Evolutionary conservation across 2,888 invertebrate genomes (phyloP).

Genomic region (Apodemia hepburni): DNA sequence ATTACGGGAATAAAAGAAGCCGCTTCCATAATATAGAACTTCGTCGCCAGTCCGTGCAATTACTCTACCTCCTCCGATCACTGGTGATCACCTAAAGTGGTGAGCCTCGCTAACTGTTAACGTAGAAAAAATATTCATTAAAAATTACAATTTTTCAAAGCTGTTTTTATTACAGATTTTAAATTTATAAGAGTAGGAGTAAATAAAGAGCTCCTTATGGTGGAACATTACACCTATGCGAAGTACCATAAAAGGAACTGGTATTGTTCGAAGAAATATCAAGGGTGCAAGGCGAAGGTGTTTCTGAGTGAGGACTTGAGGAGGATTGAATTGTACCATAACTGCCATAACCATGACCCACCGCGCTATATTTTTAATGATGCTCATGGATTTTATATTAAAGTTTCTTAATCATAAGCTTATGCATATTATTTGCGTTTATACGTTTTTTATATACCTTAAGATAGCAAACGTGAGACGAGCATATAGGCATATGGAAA

Average conservation of each 20-base stretch:
- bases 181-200: constrained; percentile 25
- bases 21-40: no score
- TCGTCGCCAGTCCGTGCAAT: no score
- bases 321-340: neutral
- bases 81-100: no score
- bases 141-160: neutral
- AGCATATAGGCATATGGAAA: no score
- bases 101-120: no score
- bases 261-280: constrained; percentile 43
- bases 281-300: constrained; percentile 44
- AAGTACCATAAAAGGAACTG: constrained; percentile 34
- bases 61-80: no score
- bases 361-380: constrained; percentile 17
- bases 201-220: constrained; percentile 32
- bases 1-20: no score
- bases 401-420: neutral
- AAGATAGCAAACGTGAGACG: no score
- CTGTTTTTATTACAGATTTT: constrained; percentile 20
- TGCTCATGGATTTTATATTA: constrained; percentile 10
- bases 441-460: neutral
- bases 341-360: constrained; percentile 18
- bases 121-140: no score
- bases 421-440: neutral
- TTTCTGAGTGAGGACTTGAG: constrained; percentile 29
- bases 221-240: constrained; percentile 39